Conservation (phyloP, 2,888 invertebrate species). For the Drosophila conformis region DNA sequence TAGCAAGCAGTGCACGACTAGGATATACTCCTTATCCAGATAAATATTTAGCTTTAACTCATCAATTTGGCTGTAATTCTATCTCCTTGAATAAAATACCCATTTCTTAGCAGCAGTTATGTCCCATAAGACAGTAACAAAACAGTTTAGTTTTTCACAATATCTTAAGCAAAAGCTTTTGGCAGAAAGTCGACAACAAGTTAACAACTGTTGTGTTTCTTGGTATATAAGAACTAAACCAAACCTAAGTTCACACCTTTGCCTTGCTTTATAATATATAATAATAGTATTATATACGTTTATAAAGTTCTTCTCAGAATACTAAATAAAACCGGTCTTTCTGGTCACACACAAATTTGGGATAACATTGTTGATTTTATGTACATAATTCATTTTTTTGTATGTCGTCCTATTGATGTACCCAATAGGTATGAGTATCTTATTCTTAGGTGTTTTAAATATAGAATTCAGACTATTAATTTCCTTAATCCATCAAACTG, state of each 20-base stretch:
- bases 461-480: background rate
- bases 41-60: too few species aligned
- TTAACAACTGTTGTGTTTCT: background rate
- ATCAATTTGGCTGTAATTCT: background rate
- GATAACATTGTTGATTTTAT: background rate
- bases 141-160: background rate
- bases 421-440: background rate
- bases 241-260: background rate
- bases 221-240: background rate
- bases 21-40: background rate
- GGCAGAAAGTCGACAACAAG: background rate
- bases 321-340: background rate
- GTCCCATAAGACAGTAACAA: background rate
- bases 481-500: background rate
- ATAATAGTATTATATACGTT: background rate
- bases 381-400: background rate
- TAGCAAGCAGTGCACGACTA: background rate
- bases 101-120: background rate
- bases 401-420: background rate
- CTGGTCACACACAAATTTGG: background rate
- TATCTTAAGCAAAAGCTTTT: background rate
- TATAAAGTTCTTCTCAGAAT: background rate
- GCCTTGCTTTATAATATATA: background rate
- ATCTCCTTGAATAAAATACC: background rate
- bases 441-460: background rate